phyloP scores from a whole-genome alignment of 2,113 vertebrate genomes.

The Xenopus borealis region DNA sequence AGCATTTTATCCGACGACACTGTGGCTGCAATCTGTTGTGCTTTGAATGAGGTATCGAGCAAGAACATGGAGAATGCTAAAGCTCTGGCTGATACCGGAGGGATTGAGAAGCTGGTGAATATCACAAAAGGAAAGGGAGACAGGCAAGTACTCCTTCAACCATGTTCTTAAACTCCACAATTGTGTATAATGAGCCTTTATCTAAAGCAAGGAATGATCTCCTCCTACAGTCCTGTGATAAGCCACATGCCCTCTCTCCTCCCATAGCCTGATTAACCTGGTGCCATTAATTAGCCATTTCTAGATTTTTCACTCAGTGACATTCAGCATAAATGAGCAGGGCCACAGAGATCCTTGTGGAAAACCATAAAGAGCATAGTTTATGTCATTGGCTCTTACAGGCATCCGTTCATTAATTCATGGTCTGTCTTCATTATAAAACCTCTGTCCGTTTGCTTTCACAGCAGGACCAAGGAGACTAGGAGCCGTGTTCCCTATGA shows the following conservation, averaged over 20 bases:
- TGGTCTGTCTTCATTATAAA: conserved; percentile 11
- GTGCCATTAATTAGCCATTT: not conserved
- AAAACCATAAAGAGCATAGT: not conserved
- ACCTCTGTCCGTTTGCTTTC: conserved; percentile 28
- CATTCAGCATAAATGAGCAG: not conserved
- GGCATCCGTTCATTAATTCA: conserved; percentile 22
- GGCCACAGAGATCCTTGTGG: not conserved
- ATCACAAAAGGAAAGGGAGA: conserved; percentile 94
- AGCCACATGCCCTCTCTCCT: too few relatives aligned
- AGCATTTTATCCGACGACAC: conserved; percentile 88
- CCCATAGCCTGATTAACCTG: too few relatives aligned
- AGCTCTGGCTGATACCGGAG: conserved; percentile 90
- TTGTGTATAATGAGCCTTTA: too few relatives aligned
- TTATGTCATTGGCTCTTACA: too few relatives aligned
- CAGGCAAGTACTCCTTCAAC: conserved; percentile 68
- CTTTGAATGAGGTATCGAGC: conserved; percentile 94
- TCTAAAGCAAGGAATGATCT: not conserved
- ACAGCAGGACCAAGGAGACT: conserved; percentile 18
- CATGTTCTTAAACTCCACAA: too few relatives aligned
- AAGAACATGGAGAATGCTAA: conserved; percentile 99
- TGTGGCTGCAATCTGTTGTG: conserved; percentile 91
- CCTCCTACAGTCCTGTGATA: not conserved
- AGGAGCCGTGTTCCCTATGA: conserved; percentile 15
- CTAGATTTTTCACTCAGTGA: not conserved
- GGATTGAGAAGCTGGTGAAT: conserved; percentile 95